Evolutionary conservation across 2,888 invertebrate genomes (phyloP).

Genomic region (Chymomyza fuscimana): DNA sequence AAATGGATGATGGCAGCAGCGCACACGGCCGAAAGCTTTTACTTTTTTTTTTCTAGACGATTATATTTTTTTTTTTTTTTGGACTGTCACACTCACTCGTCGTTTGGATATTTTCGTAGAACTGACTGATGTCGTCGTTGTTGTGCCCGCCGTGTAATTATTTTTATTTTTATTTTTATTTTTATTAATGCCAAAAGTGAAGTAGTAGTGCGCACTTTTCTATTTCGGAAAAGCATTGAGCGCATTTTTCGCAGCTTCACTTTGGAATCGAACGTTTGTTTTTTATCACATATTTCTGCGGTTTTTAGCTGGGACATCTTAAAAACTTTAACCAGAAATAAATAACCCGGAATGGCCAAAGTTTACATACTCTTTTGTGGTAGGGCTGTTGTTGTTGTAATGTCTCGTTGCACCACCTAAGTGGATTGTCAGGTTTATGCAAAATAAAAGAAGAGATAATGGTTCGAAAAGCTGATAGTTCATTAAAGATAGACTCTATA

Average conservation of each 20-base stretch:
- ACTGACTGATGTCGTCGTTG: neutral
- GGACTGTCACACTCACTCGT: conserved; percentile 49
- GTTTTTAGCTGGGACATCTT: neutral
- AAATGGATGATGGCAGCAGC: conserved; percentile 10
- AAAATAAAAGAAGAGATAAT: no score
- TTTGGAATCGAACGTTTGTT: conserved; percentile 51
- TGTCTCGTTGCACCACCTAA: neutral
- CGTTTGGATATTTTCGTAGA: conserved; percentile 4
- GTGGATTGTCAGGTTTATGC: neutral
- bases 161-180: conserved; percentile 46
- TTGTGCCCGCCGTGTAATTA: conserved; percentile 25
- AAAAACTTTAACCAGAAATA: neutral
- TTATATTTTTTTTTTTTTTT: conserved; percentile 53
- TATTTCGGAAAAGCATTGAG: conserved; percentile 5
- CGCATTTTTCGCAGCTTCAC: neutral
- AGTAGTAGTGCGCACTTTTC: conserved; percentile 33
- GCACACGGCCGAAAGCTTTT: conserved; percentile 55
- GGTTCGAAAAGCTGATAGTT: no score
- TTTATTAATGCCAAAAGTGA: neutral
- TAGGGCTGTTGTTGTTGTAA: neutral
- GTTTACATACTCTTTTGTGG: neutral
- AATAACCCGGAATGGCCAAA: neutral
- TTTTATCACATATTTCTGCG: conserved; percentile 43
- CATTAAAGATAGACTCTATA: no score
- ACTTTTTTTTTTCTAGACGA: conserved; percentile 30